Evolutionary conservation across 2,888 invertebrate species (phyloP), one percentile per base, ranked within the genome.

Genomic region (Ellobium chinense): DNA sequence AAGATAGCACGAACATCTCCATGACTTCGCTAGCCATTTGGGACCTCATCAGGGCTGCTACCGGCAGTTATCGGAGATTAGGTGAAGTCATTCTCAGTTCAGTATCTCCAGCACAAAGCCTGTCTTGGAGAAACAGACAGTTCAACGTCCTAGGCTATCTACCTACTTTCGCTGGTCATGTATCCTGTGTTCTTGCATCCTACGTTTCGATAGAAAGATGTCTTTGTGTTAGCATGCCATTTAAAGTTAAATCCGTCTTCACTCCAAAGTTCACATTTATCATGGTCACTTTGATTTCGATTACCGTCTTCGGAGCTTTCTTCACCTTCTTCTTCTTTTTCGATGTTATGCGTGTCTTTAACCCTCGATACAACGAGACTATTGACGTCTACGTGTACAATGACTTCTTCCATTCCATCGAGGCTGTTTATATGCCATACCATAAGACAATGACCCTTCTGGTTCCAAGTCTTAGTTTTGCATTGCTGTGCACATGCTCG

Each of bases 241-340:
- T 65, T 12, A 65, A 65, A 34, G 65, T 65, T 9, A 65, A 65
- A 65, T 29, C 29, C 65, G 29, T 65, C 18, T n/a, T 65, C 65
- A 65, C 65, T 7, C 31, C 34, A 12, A 65, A 34, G 65, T 12
- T 65, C 31, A 65, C 65, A 21, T n/a, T 65, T 65, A 34, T 65
- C 31, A 34, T 34, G 31, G 29, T 29, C 12, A 18, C 24, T 9
- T 12, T 29, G 14, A 65, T 65, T 9, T 65, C 65, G 7, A 34
- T 65, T 9, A 29, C 29, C 9, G 34, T 34, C 12, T 65, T 65
- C 65, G 65, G 65, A 5, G 29, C 65, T 34, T 65, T 65, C 29
- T 5, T 29, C 18, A 24, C 29, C 12, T 9, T 65, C 5, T 29
- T 14, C 12, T 29, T 5, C 29, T 5, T 65, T 14, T 65, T 27